These are phyloP conservation scores for Callinectes sapidus DNA, from an alignment of 2,888 invertebrate species.

Conservation along the genomic window DNA sequence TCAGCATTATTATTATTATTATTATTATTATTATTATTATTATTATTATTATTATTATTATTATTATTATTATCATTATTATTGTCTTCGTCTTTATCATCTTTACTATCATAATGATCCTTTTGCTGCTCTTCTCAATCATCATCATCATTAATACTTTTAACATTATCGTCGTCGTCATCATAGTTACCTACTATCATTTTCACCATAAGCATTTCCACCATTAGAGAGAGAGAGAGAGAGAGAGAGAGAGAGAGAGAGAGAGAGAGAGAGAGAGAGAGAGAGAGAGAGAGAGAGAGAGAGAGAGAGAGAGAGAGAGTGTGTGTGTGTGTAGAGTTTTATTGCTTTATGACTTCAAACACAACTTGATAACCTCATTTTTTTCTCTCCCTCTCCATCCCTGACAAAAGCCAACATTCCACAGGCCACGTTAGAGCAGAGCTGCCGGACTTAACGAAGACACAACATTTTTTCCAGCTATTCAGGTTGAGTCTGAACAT, in stretches of 20 bases:
- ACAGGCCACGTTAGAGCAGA: background rate
- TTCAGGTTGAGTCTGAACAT: constrained; percentile 12
- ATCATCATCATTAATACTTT: no score
- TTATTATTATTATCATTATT: no score
- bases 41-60: no score
- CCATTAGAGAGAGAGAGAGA: background rate
- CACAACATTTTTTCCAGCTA: background rate
- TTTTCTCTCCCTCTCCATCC: background rate
- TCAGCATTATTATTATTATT: no score
- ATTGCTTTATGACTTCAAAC: constrained; percentile 9
- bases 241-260: background rate
- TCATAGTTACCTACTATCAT: no score
- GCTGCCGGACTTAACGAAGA: background rate
- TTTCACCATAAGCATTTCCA: no score
- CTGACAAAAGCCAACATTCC: background rate
- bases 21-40: no score
- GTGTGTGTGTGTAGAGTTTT: background rate
- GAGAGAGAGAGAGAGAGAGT: background rate
- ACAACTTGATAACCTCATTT: constrained; percentile 3
- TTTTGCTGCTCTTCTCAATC: no score
- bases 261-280: background rate
- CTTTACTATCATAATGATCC: no score
- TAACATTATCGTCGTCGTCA: no score
- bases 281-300: background rate
- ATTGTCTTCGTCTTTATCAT: no score